Evolutionary conservation across 2,888 invertebrate genomes (phyloP).

Genomic region (Cheilosia soror): DNA sequence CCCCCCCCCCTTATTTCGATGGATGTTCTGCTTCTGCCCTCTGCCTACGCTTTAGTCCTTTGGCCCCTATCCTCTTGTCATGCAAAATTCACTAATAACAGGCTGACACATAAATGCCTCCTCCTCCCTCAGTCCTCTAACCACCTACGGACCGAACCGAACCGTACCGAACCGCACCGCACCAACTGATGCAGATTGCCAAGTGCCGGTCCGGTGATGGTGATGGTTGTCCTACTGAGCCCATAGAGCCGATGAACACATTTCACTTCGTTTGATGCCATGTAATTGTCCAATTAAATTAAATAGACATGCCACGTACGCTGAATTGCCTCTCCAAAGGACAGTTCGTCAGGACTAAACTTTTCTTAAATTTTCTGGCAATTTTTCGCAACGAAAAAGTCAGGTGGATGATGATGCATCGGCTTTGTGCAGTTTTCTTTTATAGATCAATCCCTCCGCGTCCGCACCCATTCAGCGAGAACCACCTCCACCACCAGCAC

Average conservation of each 20-base stretch:
- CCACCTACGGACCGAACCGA: not conserved
- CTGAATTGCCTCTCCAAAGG: conserved; percentile 24
- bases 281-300: conserved; percentile 76
- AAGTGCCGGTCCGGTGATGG: not conserved
- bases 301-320: conserved; percentile 57
- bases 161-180: too few relatives aligned
- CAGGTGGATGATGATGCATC: conserved; percentile 9
- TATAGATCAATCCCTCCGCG: not conserved
- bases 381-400: not conserved
- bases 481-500: not conserved
- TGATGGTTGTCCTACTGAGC: not conserved
- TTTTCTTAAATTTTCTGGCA: conserved; percentile 25
- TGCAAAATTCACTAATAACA: conserved; percentile 69
- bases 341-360: not conserved
- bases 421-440: not conserved
- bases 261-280: conserved; percentile 70
- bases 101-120: conserved; percentile 59
- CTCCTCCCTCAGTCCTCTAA: not conserved
- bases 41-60: not conserved
- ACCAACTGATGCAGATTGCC: not conserved
- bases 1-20: not conserved
- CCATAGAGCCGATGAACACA: conserved; percentile 57
- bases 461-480: not conserved
- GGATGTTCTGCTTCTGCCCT: not conserved
- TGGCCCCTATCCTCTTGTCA: conserved; percentile 52